A percentile compares a stretch with the other conserved stretches of the same genome.
Evolutionary conservation across 1,140 invertebrate species (phyloP).

Genomic region (Drosophila varians): DNA sequence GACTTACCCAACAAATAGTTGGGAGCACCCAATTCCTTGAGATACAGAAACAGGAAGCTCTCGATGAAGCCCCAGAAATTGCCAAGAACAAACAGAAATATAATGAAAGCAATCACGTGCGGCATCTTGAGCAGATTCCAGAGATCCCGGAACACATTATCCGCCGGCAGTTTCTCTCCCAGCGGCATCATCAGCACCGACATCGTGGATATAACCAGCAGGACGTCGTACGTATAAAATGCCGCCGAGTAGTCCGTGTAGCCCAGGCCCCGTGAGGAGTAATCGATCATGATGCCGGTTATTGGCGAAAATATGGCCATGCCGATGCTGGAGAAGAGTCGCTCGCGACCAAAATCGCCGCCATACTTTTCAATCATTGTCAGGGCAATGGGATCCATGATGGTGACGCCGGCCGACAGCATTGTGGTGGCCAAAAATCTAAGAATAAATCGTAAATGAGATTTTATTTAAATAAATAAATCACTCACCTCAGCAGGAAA

Average conservation of each 20-base stretch:
- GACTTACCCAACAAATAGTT: slow-evolving; percentile 91
- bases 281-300: slow-evolving; percentile 90
- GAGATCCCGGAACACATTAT: slow-evolving; percentile 88
- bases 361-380: slow-evolving; percentile 92
- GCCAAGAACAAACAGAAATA: slow-evolving; percentile 90
- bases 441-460: neutral
- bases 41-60: slow-evolving; percentile 92
- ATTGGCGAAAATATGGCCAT: slow-evolving; percentile 92
- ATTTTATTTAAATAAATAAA: neutral
- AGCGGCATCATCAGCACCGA: slow-evolving; percentile 89
- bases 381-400: slow-evolving; percentile 92
- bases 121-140: slow-evolving; percentile 89
- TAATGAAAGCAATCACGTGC: slow-evolving; percentile 89
- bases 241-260: slow-evolving; percentile 91
- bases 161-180: slow-evolving; percentile 88
- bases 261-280: slow-evolving; percentile 85
- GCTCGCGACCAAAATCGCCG: slow-evolving; percentile 91
- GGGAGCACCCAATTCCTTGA: slow-evolving; percentile 91
- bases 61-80: slow-evolving; percentile 94
- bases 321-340: slow-evolving; percentile 91
- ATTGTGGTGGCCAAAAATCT: slow-evolving; percentile 90
- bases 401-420: slow-evolving; percentile 90
- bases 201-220: slow-evolving; percentile 88
- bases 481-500: slow-evolving; percentile 85
- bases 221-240: slow-evolving; percentile 89